These are phyloP conservation scores for Irena cyanogastra DNA, from an alignment of 2,113 vertebrate species.

Conservation along the genomic window DNA sequence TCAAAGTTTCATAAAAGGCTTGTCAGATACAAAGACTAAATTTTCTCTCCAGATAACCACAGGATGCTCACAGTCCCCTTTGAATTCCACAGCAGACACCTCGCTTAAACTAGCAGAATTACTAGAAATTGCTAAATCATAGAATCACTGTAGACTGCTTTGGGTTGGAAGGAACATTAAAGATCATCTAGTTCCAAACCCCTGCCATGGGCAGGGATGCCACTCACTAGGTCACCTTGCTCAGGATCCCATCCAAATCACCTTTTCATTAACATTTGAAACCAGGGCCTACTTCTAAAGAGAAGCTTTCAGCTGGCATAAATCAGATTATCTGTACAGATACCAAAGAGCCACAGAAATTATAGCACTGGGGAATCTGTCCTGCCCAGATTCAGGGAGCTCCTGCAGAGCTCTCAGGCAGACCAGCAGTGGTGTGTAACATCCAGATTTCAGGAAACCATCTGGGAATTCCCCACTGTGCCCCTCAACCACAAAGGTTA, in stretches of 20 bases:
- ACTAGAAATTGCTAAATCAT: background rate
- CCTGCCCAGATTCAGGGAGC: background rate
- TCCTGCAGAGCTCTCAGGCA: background rate
- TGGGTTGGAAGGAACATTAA: background rate
- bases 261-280: background rate
- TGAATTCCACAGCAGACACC: background rate
- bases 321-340: background rate
- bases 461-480: background rate
- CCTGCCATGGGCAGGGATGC: background rate
- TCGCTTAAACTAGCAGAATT: background rate
- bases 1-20: background rate
- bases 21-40: background rate
- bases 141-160: background rate
- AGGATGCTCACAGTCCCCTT: background rate
- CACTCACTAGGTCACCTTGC: background rate
- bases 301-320: background rate
- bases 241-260: background rate
- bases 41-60: background rate
- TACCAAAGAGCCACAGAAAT: background rate
- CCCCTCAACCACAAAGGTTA: slow-evolving; percentile 12
- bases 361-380: background rate
- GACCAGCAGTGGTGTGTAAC: background rate
- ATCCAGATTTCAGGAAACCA: background rate
- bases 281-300: background rate
- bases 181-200: background rate